Evolutionary conservation across 2,888 invertebrate species (phyloP), one percentile per base, ranked within the genome.

Genomic region (Cryptus armator): DNA sequence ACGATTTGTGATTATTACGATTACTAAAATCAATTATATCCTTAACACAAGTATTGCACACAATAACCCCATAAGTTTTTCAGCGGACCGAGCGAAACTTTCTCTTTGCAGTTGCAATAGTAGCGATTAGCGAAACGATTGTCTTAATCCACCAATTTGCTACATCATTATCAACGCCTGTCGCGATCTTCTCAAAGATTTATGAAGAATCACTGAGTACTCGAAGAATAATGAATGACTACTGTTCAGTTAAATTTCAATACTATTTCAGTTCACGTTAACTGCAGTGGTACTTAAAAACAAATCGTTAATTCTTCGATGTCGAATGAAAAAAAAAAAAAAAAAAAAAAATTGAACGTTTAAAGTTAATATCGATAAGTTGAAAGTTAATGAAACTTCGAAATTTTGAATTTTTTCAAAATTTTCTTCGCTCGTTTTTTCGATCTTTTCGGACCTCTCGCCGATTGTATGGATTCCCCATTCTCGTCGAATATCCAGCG

Each of bases 1-100:
- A 81, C 74, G 19, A 81, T 67, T 70, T 81, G 78, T 78, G 24
- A 59, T 84, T 81, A 19, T 77, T 68, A 51, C 56, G 48, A 48
- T 37, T 75, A 24, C 16, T 44, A 37, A 32, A 70, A 70, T 62
- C 32, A 70, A 66, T 66, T 19, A 10, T n/a, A 44, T 72, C 43
- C 19, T 14, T 46, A 16, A 72, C 43, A 44, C 19, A 9, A 43
- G 12, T 43, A 16, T 10, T n/a, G 3, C 56, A 12, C 12, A 46
- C n/a, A 0, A n/a, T 29, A 10, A 10, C n/a, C 14, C 14, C 6
- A 67, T n/a, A 62, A 43, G 5, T 43, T 12, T 44, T 44, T 29
- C 43, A 12, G 43, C 6, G 7, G 24, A 59, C 32, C 12, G n/a
- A 24, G 12, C 5, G 10, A n/a, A 46, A 53, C 71, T 82, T 82